Percentiles rank a stretch among this genome's conserved stretches.
Conservation (phyloP, 2,797 vertebrate species). For the Sciurus carolinensis region DNA sequence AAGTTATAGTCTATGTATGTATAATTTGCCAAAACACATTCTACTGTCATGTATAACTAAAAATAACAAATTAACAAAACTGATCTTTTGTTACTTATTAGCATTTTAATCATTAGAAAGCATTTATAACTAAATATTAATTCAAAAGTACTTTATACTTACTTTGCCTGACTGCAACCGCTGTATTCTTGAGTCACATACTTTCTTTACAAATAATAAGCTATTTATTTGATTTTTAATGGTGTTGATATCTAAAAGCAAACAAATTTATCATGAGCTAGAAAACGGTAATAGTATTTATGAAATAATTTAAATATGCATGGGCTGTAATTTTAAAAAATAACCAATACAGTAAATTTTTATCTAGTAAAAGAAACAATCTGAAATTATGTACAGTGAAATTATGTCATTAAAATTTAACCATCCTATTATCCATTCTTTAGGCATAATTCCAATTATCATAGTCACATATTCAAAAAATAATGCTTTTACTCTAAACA, state of each 20-base stretch:
- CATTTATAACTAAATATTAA: conserved; percentile 65
- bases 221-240: conserved; percentile 99
- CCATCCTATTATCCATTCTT: conserved; percentile 28
- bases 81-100: conserved; percentile 13
- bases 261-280: conserved; percentile 72
- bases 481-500: conserved; percentile 10
- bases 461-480: conserved; percentile 47
- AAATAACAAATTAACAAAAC: no score
- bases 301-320: conserved; percentile 62
- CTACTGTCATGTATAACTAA: no score
- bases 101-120: conserved; percentile 28
- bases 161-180: conserved; percentile 99
- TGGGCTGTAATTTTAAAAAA: conserved; percentile 61
- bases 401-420: conserved; percentile 68
- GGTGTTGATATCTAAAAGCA: conserved; percentile 96
- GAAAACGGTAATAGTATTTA: background rate
- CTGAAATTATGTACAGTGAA: background rate
- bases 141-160: conserved; percentile 85
- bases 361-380: conserved; percentile 54
- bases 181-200: conserved; percentile 99
- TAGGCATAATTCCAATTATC: background rate
- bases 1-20: no score
- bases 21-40: no score
- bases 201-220: conserved; percentile 99
- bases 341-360: conserved; percentile 42